Base-by-base conservation (phyloP, 1,140 invertebrate species). In the Apis dorsata region DNA sequence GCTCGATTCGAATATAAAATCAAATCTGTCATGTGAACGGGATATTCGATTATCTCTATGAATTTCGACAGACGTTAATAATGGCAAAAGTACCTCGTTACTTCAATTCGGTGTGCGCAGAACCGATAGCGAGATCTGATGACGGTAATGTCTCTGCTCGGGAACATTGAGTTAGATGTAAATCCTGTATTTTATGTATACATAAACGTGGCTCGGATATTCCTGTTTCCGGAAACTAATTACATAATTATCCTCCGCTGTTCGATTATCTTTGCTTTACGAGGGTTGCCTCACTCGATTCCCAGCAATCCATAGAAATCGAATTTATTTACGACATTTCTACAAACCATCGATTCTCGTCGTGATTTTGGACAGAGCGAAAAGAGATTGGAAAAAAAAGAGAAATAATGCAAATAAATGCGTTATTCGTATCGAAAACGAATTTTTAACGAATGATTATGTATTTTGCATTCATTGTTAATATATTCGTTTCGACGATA, bases 221-320 rank as follows among this genome's bases (percentile, higher is more conserved):
- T 19, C 57, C 57, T 34, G 63, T 70, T 59, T 34, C 73, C n/a
- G 57, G 55, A 34, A 82, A 82, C 73, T 76, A 82, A 77, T 82
- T 82, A 82, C 73, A 65, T 82, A 77, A 82, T 82, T 82, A 82
- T 74, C 73, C 19, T 44, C 34, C 15, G 24, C 10, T 53, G 55
- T 77, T 82, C 80, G 70, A 82, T 77, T 77, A 82, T 69, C 80
- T 55, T 65, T 60, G 80, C 73, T 70, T 81, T 74, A 81, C 60
- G 79, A 69, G 71, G 3, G 13, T 44, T 44, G 70, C 19, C 44
- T 63, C 49, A 53, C 24, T 24, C 57, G 44, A 74, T 51, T 66
- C 1, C 34, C 70, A 49, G 19, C 51, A 21, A 75, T 49, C 49
- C 59, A 11, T 34, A 28, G 34, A 24, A n/a, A 34, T 21, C n/a